phyloP scores from a whole-genome alignment of 2,888 invertebrate species.

The Seira ritae region DNA sequence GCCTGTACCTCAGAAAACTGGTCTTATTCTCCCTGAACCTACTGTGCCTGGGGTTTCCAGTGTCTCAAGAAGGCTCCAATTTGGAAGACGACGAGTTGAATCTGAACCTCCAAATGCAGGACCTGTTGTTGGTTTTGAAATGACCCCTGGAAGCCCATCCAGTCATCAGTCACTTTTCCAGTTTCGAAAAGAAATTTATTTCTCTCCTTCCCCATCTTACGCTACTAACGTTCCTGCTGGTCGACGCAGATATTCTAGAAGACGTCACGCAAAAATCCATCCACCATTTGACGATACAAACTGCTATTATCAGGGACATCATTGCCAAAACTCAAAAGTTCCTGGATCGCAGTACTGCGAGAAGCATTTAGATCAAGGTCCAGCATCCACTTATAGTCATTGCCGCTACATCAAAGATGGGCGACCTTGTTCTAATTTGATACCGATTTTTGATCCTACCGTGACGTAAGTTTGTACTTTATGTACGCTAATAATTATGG shows the following conservation, averaged over 20 bases:
- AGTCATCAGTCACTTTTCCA: constrained; percentile 41
- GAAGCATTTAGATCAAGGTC: constrained; percentile 53
- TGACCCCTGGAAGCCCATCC: constrained; percentile 44
- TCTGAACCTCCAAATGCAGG: constrained; percentile 34
- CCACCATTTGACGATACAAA: constrained; percentile 51
- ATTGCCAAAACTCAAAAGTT: constrained; percentile 42
- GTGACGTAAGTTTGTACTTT: constrained; percentile 32
- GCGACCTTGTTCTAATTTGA: constrained; percentile 31
- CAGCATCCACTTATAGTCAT: constrained; percentile 34
- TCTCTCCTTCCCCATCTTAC: constrained; percentile 51
- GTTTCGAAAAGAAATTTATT: constrained; percentile 45
- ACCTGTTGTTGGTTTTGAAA: constrained; percentile 29
- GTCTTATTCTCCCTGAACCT: not conserved
- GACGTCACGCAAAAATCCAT: constrained; percentile 52
- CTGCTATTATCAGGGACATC: constrained; percentile 44
- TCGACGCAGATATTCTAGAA: constrained; percentile 43
- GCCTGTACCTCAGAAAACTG: not conserved
- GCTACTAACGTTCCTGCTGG: constrained; percentile 32
- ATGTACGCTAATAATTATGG: too few relatives aligned
- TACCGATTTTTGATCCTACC: constrained; percentile 39
- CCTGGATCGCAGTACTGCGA: constrained; percentile 51
- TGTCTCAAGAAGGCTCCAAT: constrained; percentile 1
- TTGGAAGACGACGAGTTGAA: constrained; percentile 46
- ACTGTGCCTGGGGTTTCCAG: not conserved
- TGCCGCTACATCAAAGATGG: constrained; percentile 47